phyloP scores from a whole-genome alignment of 1,140 invertebrate genomes.

The Lasioglossum baleicum region DNA sequence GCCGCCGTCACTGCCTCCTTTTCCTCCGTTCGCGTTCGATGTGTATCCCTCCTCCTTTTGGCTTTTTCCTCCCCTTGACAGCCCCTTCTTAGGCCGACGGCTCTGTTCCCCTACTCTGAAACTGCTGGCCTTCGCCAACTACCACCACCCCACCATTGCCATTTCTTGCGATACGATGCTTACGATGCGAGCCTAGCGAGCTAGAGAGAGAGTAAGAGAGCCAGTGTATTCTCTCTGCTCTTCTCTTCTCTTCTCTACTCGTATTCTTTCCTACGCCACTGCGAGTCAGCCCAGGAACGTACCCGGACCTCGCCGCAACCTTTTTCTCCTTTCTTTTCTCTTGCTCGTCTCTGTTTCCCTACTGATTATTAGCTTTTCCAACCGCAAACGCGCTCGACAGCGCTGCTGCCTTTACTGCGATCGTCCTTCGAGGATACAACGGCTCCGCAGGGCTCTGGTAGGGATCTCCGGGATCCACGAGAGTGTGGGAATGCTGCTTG shows the following conservation, averaged over 20 bases:
- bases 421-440: neutral
- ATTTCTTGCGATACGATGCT: constrained; percentile 21
- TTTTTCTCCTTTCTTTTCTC: neutral
- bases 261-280: constrained; percentile 6
- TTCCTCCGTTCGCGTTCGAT: constrained; percentile 34
- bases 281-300: constrained; percentile 24
- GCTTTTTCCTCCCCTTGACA: constrained; percentile 57
- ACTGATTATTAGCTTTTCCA: neutral
- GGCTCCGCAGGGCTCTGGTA: neutral
- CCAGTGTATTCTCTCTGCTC: neutral
- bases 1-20: constrained; percentile 41
- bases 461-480: neutral
- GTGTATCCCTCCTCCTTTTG: constrained; percentile 52
- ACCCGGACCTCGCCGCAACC: neutral
- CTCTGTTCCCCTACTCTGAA: constrained; percentile 25
- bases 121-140: constrained; percentile 43
- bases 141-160: constrained; percentile 41
- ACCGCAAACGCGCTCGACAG: neutral
- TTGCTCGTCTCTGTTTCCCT: neutral
- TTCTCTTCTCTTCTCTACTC: too few relatives aligned
- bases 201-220: too few relatives aligned
- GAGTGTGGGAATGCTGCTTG: too few relatives aligned
- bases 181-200: neutral
- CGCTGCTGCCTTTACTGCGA: too few relatives aligned
- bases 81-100: constrained; percentile 59